A percentile compares a stretch with the other conserved stretches of the same genome.
Conservation (phyloP, 2,888 invertebrate species). For the Luperina testacea region DNA sequence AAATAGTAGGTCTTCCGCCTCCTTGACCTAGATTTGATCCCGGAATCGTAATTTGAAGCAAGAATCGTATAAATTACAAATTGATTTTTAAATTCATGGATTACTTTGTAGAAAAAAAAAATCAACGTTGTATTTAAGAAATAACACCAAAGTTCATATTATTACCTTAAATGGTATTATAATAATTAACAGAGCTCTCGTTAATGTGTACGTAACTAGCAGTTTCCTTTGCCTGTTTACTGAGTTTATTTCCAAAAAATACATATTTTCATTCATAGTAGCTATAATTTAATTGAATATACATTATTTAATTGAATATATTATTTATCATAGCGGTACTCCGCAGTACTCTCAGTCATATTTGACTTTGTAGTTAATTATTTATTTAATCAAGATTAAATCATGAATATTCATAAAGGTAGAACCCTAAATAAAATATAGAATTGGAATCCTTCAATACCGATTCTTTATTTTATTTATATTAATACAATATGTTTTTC, state of each 20-base stretch:
- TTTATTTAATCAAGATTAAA: not conserved
- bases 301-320: not conserved
- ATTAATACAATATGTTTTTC: too few species aligned
- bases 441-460: not conserved
- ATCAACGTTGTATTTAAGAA: not conserved
- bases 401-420: not conserved
- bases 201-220: not conserved
- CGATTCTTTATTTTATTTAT: not conserved
- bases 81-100: constrained; percentile 2
- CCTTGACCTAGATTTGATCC: constrained; percentile 27
- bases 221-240: constrained; percentile 15
- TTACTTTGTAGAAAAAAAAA: constrained; percentile 23
- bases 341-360: too few species aligned
- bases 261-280: not conserved
- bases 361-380: too few species aligned
- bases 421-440: not conserved
- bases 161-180: not conserved
- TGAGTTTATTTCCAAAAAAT: not conserved
- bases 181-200: not conserved
- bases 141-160: not conserved
- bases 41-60: not conserved
- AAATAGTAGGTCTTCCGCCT: not conserved
- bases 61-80: not conserved
- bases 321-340: not conserved
- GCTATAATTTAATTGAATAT: not conserved